Percentiles rank a stretch among this genome's conserved stretches.
Conservation (phyloP, 2,888 invertebrate species). For the Phania funesta region DNA sequence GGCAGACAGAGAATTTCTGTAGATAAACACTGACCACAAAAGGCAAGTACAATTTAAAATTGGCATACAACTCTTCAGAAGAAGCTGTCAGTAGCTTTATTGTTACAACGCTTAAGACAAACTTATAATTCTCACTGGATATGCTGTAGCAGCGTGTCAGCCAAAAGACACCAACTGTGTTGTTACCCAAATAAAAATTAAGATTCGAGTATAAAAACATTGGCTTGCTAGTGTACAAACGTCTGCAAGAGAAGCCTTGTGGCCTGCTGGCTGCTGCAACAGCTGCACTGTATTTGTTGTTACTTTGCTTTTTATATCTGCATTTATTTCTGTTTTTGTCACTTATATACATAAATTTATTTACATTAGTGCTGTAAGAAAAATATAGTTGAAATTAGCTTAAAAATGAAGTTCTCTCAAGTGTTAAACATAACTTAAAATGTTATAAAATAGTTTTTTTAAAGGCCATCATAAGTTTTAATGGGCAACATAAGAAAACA, state of each 20-base stretch:
- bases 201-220: not conserved
- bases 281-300: constrained; percentile 30
- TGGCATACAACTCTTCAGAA: not conserved
- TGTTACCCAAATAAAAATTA: constrained; percentile 7
- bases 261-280: constrained; percentile 23
- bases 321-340: not conserved
- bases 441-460: not conserved
- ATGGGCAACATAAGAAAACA: not conserved
- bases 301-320: not conserved
- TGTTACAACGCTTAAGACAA: not conserved
- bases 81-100: not conserved
- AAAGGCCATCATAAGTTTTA: not conserved
- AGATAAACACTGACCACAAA: not conserved
- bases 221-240: not conserved
- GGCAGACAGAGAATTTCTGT: constrained; percentile 1
- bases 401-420: constrained; percentile 15
- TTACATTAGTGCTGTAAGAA: not conserved
- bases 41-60: not conserved
- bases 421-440: constrained; percentile 49
- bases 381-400: not conserved
- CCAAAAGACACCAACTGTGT: constrained; percentile 9
- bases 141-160: not conserved
- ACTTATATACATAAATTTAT: constrained; percentile 14
- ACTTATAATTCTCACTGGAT: not conserved
- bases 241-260: constrained; percentile 6